Base-by-base conservation (phyloP, 2,797 vertebrate genomes). In the Pogonophryne albipinna region DNA sequence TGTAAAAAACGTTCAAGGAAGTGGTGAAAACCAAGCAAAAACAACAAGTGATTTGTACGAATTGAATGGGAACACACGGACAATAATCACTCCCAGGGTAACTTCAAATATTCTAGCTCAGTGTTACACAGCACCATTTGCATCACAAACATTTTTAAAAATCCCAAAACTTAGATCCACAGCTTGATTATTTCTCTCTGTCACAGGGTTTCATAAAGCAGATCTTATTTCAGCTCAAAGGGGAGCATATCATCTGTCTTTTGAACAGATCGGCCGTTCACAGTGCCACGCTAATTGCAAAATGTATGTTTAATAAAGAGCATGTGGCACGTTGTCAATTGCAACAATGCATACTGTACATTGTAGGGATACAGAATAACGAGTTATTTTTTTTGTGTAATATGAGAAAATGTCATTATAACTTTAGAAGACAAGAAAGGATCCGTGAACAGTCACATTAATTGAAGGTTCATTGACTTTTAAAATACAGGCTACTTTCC, bases 401-500 rank as follows among this genome's bases (percentile, higher is more conserved):
- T 17, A 20, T 59, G 27, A 20, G 11, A 51, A 49, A 10, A 38
- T 34, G 46, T 19, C 1, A 38, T 51, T 8, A 20, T 17, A 57
- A 2, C 23, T 74, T 63, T 45, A n/a, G 3, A 2, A 41, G 10
- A 23, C 23, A 3, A 23, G 27, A 19, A 12, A 4, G 34, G 34
- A 8, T 63, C 13, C 58, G 46, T 19, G 16, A 60, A 20, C 46
- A 23, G 45, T 68, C n/a, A 20, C 45, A 20, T 42, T 44, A 51
- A n/a, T 49, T 12, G 20, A 16, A 46, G 65, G 52, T 57, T 76
- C 73, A 27, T 42, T 49, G 16, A 57, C 14, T 78, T 16, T 42
- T 77, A 70, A 49, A 52, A 79, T 66, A 19, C 64, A 71, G 49
- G 42, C n/a, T 34, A n/a, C 31, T 49, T 55, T 23, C 53, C 44